Percentiles rank a stretch among this genome's conserved stretches.
Conservation (phyloP, 2,888 invertebrate genomes). For the Lasioglossum figueresi region DNA sequence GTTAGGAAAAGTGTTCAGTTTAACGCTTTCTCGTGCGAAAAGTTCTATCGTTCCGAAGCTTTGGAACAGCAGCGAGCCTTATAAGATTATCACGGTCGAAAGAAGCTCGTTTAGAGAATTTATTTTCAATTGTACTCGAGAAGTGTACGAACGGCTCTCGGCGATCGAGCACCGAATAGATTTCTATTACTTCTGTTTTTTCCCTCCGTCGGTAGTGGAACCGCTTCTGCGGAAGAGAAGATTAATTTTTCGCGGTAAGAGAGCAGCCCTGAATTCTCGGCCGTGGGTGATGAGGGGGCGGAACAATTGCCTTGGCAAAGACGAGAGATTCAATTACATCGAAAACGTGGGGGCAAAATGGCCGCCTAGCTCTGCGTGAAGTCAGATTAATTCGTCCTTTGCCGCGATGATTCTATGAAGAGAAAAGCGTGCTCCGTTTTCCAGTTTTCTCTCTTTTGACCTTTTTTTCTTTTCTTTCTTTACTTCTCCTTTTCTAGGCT, state of each 20-base stretch:
- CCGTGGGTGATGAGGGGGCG: conserved; percentile 45
- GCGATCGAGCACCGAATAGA: conserved; percentile 40
- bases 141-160: not conserved
- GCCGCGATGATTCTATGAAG: conserved; percentile 57
- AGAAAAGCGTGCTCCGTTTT: conserved; percentile 32
- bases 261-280: conserved; percentile 64
- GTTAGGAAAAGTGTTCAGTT: not conserved
- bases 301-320: conserved; percentile 74
- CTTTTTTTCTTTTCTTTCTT: not conserved
- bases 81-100: conserved; percentile 13
- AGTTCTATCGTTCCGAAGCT: not conserved
- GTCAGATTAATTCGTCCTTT: conserved; percentile 73
- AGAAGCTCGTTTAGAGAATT: conserved; percentile 32
- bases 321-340: conserved; percentile 78
- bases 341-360: conserved; percentile 72
- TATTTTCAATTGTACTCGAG: conserved; percentile 45
- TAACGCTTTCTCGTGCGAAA: not conserved
- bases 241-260: conserved; percentile 73
- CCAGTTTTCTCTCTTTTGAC: conserved; percentile 11
- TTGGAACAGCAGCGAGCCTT: not conserved
- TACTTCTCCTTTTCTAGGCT: not conserved
- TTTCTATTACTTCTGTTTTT: conserved; percentile 60
- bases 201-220: conserved; percentile 29
- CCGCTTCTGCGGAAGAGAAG: conserved; percentile 64
- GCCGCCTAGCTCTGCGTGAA: conserved; percentile 62